Conservation (phyloP, 2,888 invertebrate genomes). For the Caenorhabditis sp. region DNA sequence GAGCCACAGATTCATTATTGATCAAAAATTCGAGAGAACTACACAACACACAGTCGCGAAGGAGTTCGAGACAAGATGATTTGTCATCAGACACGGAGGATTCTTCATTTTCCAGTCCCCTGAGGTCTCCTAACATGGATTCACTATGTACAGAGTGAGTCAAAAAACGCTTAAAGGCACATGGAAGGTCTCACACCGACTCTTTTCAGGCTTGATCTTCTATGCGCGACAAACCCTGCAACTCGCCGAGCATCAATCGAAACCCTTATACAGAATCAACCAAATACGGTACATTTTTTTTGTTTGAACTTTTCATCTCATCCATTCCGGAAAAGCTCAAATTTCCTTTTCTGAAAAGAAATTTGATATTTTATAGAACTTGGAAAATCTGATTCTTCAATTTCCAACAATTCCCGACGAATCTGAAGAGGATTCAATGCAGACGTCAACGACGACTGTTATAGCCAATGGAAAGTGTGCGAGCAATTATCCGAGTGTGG, state of each 20-base stretch:
- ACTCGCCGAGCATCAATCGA: conserved; percentile 47
- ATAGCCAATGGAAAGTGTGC: conserved; percentile 31
- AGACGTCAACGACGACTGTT: conserved; percentile 28
- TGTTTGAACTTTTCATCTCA: neutral
- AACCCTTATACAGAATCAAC: conserved; percentile 44
- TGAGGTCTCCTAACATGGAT: conserved; percentile 35
- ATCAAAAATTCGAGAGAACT: conserved; percentile 44
- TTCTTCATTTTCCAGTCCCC: conserved; percentile 48
- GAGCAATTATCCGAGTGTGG: conserved; percentile 7
- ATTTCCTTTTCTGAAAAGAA: neutral
- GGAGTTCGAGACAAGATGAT: conserved; percentile 16
- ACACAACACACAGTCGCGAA: conserved; percentile 12
- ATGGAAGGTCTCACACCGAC: too few relatives aligned
- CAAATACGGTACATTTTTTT: conserved; percentile 14
- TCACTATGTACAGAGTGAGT: neutral
- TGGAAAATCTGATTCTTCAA: conserved; percentile 33
- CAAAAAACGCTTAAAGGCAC: neutral
- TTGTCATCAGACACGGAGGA: conserved; percentile 55
- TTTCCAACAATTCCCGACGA: conserved; percentile 34
- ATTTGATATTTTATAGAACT: conserved; percentile 8
- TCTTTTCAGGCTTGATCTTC: conserved; percentile 18
- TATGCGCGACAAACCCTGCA: conserved; percentile 19
- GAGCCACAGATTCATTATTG: conserved; percentile 54
- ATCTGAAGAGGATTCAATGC: conserved; percentile 14
- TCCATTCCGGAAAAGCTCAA: too few relatives aligned